A percentile compares a stretch with the other conserved stretches of the same genome.
phyloP scores from a whole-genome alignment of 92 coral and sea anemone species.

The Porites rus region DNA sequence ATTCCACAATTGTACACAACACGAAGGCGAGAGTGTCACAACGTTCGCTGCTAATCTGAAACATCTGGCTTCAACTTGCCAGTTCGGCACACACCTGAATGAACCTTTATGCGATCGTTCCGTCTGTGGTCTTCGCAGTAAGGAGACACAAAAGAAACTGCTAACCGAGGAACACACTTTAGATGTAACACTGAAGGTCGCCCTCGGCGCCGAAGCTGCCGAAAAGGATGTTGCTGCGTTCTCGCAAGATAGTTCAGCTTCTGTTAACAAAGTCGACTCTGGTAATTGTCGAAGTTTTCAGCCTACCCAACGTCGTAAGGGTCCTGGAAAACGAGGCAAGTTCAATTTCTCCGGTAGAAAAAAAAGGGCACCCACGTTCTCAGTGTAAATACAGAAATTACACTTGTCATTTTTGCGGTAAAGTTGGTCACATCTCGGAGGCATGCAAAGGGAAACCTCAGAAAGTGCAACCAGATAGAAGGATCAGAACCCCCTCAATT shows the following conservation, averaged over 20 bases:
- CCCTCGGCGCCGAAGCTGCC: too few relatives aligned
- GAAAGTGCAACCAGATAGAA: conserved; percentile 22
- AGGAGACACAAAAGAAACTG: too few relatives aligned
- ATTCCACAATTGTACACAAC: conserved; percentile 48
- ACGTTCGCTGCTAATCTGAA: conserved; percentile 56
- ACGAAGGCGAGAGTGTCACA: conserved; percentile 38
- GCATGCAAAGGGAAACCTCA: neutral
- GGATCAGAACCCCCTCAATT: conserved; percentile 33
- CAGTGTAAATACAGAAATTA: conserved; percentile 35
- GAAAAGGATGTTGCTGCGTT: too few relatives aligned
- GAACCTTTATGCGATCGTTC: too few relatives aligned
- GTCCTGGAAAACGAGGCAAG: conserved; percentile 50
- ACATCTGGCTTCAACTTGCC: conserved; percentile 62
- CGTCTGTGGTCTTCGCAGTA: too few relatives aligned
- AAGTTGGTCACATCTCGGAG: conserved; percentile 18
- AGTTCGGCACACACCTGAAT: conserved; percentile 58
- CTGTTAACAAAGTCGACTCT: too few relatives aligned
- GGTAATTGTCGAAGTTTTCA: too few relatives aligned
- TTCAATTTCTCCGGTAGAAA: conserved; percentile 51
- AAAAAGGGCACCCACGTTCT: conserved; percentile 28
- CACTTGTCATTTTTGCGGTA: conserved; percentile 32
- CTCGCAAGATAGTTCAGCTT: too few relatives aligned
- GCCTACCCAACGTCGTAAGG: too few relatives aligned
- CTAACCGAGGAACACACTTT: too few relatives aligned
- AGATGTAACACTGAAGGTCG: too few relatives aligned